phyloP scores from a whole-genome alignment of 1,140 invertebrate genomes.

The Patella vulgata region DNA sequence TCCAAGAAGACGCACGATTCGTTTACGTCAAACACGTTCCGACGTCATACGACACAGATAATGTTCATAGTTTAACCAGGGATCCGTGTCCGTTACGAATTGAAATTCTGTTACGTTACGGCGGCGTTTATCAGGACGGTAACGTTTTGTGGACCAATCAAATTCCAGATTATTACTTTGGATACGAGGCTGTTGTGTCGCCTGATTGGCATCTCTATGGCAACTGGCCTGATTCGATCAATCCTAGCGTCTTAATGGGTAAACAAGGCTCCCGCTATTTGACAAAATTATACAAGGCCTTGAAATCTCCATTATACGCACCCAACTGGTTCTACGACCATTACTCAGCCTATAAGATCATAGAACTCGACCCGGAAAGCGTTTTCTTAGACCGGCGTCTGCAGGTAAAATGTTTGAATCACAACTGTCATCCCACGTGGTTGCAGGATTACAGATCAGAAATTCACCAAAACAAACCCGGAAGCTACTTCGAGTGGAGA shows the following conservation, averaged over 20 bases:
- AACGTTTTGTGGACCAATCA: constrained; percentile 21
- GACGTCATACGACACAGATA: too few species aligned
- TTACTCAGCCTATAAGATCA: not conserved
- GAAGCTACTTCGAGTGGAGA: constrained; percentile 10
- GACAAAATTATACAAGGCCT: constrained; percentile 1
- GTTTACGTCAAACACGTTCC: too few species aligned
- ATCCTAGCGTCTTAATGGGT: constrained; percentile 19
- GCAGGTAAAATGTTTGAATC: constrained; percentile 19
- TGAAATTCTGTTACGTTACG: constrained; percentile 13
- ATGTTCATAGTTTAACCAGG: too few species aligned
- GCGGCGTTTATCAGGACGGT: constrained; percentile 23
- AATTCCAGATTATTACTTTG: constrained; percentile 7
- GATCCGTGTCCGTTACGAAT: constrained; percentile 4
- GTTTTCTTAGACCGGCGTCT: not conserved
- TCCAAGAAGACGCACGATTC: constrained; percentile 7
- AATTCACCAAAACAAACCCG: constrained; percentile 7
- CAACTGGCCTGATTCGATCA: constrained; percentile 25
- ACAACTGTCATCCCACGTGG: constrained; percentile 21
- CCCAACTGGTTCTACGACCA: not conserved
- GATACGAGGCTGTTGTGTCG: constrained; percentile 16
- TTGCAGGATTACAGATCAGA: constrained; percentile 18
- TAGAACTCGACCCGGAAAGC: not conserved
- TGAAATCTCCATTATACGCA: not conserved
- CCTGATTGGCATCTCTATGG: constrained; percentile 16
- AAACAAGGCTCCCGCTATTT: constrained; percentile 12